phyloP scores from a whole-genome alignment of 2,888 invertebrate genomes.

The Platycnemis pennipes region DNA sequence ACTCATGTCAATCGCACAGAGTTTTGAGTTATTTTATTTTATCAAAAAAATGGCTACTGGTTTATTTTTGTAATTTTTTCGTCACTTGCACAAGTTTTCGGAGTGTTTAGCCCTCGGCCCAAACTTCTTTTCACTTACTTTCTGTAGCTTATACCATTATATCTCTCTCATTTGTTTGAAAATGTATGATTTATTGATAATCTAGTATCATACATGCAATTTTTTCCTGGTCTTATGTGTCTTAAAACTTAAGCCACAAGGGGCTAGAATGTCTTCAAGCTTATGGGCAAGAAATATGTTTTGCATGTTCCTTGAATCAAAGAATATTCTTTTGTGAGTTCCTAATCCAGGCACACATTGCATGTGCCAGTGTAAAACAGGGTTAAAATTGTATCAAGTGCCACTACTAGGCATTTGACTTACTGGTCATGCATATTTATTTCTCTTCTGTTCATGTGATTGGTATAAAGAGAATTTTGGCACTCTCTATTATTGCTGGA shows the following conservation, averaged over 20 bases:
- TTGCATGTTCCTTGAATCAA: not conserved
- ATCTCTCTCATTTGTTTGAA: not conserved
- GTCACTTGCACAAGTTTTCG: not conserved
- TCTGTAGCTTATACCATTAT: not conserved
- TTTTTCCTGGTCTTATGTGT: not conserved
- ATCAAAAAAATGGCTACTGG: not conserved
- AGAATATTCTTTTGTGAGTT: not conserved
- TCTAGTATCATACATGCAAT: not conserved
- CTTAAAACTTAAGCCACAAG: not conserved
- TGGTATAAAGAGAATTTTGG: not conserved
- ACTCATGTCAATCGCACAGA: slow-evolving; percentile 1
- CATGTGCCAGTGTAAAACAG: not conserved
- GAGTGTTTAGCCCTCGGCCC: not conserved
- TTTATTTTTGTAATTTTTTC: not conserved
- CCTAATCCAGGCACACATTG: not conserved
- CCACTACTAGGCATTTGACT: not conserved
- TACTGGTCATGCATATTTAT: not conserved
- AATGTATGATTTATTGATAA: not conserved
- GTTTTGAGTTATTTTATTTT: not conserved
- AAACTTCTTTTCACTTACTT: not conserved
- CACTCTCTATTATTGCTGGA: not conserved
- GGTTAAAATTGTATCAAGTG: not conserved
- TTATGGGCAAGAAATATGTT: slow-evolving; percentile 10
- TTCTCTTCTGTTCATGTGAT: not conserved
- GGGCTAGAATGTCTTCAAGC: not conserved